Base-by-base conservation (phyloP, 2,888 invertebrate species). In the Neelides folsomi region DNA sequence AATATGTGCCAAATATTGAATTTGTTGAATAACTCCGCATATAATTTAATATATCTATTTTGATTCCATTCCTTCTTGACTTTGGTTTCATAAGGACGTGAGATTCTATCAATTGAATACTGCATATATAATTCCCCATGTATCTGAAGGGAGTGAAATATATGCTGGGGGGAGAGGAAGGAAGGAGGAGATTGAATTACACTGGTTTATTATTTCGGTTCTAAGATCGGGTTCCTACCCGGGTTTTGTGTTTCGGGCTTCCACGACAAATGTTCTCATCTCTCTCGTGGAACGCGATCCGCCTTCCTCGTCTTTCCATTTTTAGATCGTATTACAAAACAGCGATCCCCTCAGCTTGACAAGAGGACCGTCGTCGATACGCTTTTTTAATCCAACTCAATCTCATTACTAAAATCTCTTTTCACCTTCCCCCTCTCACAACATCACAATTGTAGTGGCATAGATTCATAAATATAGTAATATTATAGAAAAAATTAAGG, bases 151-250 rank as follows among this genome's bases (percentile, higher is more conserved):
- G 34, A 19, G 45, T 27, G 36, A 35, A 50, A 39, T 15, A 19
- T 19, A 38, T 38, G 51, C 36, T 36, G 39, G 52, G 48, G 47
- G 48, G 52, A 51, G 51, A 45, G 27, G 45, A 37, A 52, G 48
- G 45, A 54, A 47, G n/a, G 53, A 55, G 27, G 27, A 57, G 58
- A 58, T 60, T 43, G 49, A 51, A 55, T 60, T 60, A 54, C 60
- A 56, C 54, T 55, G 60, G 60, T 60, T 60, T 60, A 60, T 60
- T 60, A 60, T 60, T 60, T 60, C 60, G 60, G 60, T 58, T 55
- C 58, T 46, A 55, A 58, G 58, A 60, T 60, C 60, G 49, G 46
- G 55, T 60, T 60, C 58, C 58, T 56, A 60, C 60, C 60, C 60
- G 60, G 60, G 60, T 60, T 56, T 60, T 56, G 52, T 56, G 55